Percentiles rank a stretch among this genome's conserved stretches.
Conservation (phyloP, 30 jellyfish, hydroid and myxozoan species). For the Haliclystus octoradiatus region DNA sequence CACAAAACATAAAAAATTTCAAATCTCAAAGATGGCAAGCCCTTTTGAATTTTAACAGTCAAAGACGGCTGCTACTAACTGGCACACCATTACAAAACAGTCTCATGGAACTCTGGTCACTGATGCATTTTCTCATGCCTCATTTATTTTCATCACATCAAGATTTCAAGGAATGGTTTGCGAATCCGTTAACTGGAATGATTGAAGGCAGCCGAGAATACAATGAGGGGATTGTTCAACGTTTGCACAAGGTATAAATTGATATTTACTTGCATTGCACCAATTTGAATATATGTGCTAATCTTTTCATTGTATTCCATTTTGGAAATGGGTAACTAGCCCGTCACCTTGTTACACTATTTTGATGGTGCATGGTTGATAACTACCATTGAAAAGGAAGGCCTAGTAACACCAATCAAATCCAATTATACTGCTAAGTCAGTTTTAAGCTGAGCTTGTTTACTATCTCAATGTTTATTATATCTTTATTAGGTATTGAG, state of each 20-base stretch:
- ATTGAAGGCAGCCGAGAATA: conserved; percentile 95
- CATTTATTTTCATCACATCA: conserved; percentile 88
- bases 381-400: no score
- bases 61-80: conserved; percentile 80
- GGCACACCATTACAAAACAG: conserved; percentile 96
- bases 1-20: conserved; percentile 92
- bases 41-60: conserved; percentile 86
- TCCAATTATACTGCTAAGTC: background rate
- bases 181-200: conserved; percentile 97
- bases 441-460: background rate
- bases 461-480: background rate
- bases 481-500: conserved; percentile 54
- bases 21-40: conserved; percentile 97
- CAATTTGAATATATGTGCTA: no score
- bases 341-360: no score
- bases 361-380: no score
- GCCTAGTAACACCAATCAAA: no score
- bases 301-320: no score
- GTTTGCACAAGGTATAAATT: conserved; percentile 93
- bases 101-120: conserved; percentile 96
- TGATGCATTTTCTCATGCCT: conserved; percentile 97
- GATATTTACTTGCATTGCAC: no score
- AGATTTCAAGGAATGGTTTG: conserved; percentile 96
- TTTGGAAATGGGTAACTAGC: no score
- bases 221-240: conserved; percentile 66